Conservation (phyloP, 2,797 vertebrate genomes). For the Syngnathus acus region DNA sequence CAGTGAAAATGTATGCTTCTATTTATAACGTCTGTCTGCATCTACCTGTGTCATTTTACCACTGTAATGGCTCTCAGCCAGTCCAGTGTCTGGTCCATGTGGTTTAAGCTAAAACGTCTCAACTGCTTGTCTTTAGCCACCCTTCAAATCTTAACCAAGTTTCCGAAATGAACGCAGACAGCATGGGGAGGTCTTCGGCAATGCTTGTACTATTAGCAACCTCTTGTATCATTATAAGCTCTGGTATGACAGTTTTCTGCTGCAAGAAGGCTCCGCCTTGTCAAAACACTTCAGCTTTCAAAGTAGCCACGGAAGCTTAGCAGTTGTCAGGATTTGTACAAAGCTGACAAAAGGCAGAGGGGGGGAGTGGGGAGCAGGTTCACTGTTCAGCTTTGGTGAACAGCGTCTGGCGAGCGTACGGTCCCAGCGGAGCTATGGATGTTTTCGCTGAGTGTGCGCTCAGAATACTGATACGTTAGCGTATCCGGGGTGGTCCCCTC, state of each 20-base stretch:
- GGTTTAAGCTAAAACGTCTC: too few species aligned
- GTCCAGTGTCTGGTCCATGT: too few species aligned
- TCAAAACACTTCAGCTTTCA: constrained; percentile 1
- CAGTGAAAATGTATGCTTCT: too few species aligned
- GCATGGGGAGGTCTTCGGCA: neutral
- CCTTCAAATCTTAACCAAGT: too few species aligned
- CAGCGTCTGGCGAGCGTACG: constrained; percentile 40
- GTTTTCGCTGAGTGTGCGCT: constrained; percentile 61
- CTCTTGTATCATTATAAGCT: neutral
- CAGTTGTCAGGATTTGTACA: constrained; percentile 30
- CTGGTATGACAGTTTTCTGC: neutral
- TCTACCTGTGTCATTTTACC: too few species aligned
- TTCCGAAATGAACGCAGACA: neutral
- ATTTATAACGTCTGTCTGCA: too few species aligned
- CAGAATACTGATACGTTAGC: constrained; percentile 63
- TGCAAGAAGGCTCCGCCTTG: neutral
- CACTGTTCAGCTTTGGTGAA: constrained; percentile 63
- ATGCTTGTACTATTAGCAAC: neutral
- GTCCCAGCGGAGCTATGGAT: constrained; percentile 54
- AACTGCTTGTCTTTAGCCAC: too few species aligned
- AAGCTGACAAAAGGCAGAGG: constrained; percentile 15
- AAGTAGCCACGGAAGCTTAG: neutral
- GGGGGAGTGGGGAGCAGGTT: constrained; percentile 56
- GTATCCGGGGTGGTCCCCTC: constrained; percentile 17
- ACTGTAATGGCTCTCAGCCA: too few species aligned